Percentiles rank a stretch among this genome's conserved stretches.
Conservation (phyloP, 2,888 invertebrate genomes). For the Lottia scabra region DNA sequence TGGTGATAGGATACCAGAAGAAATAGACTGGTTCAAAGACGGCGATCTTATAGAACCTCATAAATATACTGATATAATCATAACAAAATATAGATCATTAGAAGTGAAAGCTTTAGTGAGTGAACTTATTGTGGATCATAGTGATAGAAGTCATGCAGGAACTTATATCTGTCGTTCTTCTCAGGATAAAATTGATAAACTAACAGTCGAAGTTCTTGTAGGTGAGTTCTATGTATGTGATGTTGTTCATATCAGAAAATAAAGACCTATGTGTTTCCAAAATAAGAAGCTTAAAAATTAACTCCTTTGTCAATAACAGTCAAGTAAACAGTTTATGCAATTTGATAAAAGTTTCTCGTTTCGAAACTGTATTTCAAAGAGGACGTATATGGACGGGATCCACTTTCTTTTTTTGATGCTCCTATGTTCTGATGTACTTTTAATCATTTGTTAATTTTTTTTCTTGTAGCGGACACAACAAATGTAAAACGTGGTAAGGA, state of each 20-base stretch:
- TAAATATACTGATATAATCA: background rate
- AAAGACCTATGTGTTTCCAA: no score
- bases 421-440: no score
- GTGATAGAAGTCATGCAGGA: background rate
- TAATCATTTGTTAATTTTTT: no score
- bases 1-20: background rate
- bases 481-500: background rate
- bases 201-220: background rate
- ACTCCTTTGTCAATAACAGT: no score
- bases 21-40: background rate
- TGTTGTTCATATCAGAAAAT: no score
- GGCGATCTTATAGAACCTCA: background rate
- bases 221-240: background rate
- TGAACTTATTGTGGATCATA: conserved; percentile 5
- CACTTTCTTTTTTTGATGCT: no score
- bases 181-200: background rate
- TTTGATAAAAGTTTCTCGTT: no score
- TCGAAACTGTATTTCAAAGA: no score
- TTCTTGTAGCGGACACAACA: background rate
- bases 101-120: background rate
- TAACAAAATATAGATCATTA: background rate
- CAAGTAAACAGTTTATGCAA: no score
- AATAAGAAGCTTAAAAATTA: no score
- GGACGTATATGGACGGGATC: background rate
- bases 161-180: background rate